Percentiles rank a stretch among this genome's conserved stretches.
Evolutionary conservation across 2,888 invertebrate genomes (phyloP).

Genomic region (Catocala fraxini): DNA sequence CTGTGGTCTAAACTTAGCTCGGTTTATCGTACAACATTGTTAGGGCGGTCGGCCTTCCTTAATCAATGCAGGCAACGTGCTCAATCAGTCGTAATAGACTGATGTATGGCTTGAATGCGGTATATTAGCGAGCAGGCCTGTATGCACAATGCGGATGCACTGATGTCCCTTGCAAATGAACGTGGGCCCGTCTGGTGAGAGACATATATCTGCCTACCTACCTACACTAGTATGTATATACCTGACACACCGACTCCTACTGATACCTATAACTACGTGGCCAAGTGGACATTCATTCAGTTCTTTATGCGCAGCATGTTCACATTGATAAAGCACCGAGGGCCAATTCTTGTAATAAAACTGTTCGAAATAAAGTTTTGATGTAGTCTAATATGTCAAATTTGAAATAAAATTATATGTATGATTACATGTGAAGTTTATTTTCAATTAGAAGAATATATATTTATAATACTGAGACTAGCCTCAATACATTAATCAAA

Average conservation of each 20-base stretch:
- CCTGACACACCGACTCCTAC: neutral
- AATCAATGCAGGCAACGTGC: constrained; percentile 77
- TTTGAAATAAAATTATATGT: no score
- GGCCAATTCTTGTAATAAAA: no score
- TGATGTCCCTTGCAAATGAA: constrained; percentile 71
- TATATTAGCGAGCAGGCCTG: constrained; percentile 48
- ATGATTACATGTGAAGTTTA: no score
- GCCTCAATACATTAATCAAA: no score
- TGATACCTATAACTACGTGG: neutral
- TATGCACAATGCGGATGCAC: constrained; percentile 71
- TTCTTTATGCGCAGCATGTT: neutral
- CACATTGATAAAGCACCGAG: no score
- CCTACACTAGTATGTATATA: neutral
- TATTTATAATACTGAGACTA: no score
- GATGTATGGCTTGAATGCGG: constrained; percentile 69
- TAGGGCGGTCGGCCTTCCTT: constrained; percentile 67
- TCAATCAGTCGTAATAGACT: constrained; percentile 79
- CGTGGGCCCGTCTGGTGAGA: constrained; percentile 60
- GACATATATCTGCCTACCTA: constrained; percentile 10
- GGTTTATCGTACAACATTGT: constrained; percentile 62
- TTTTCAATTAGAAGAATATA: no score
- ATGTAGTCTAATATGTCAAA: no score
- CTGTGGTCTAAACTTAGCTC: constrained; percentile 30
- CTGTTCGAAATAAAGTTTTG: no score
- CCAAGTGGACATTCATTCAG: neutral